Evolutionary conservation across 2,888 invertebrate genomes (phyloP).

Genomic region (Aspidiotus rigidus): DNA sequence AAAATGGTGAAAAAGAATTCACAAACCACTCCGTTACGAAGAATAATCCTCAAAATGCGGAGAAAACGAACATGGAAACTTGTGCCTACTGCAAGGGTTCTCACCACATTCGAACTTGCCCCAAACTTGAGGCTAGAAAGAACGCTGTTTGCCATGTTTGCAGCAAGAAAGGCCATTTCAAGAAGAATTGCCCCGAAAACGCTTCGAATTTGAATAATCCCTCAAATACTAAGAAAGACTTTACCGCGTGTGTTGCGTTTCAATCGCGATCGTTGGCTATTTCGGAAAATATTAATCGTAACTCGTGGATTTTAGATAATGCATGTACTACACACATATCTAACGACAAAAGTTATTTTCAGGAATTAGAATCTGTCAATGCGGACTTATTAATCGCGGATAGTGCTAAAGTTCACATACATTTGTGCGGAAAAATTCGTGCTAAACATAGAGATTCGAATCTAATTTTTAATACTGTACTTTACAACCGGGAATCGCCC

Average conservation of each 20-base stretch:
- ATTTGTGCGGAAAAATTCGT: background rate
- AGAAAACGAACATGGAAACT: background rate
- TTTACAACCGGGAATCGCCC: constrained; percentile 4
- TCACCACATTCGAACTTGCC: background rate
- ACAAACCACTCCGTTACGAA: background rate
- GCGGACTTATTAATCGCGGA: background rate
- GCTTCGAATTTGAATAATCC: background rate
- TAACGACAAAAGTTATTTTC: background rate
- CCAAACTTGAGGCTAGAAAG: background rate
- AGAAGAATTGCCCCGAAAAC: background rate
- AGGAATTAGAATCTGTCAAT: background rate
- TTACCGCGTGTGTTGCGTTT: background rate
- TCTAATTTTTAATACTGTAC: background rate
- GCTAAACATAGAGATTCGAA: background rate
- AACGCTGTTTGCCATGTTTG: background rate
- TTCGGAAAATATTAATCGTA: background rate
- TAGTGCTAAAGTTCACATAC: background rate
- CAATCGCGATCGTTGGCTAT: background rate
- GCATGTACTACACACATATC: background rate
- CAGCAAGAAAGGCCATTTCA: background rate
- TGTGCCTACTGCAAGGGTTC: background rate
- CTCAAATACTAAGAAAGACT: too few species aligned
- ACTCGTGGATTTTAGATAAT: background rate
- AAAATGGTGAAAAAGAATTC: background rate
- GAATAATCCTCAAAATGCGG: background rate